A percentile compares a stretch with the other conserved stretches of the same genome.
These are phyloP conservation scores for Phengaris alcon DNA, from an alignment of 2,888 invertebrate genomes.

Conservation along the genomic window DNA sequence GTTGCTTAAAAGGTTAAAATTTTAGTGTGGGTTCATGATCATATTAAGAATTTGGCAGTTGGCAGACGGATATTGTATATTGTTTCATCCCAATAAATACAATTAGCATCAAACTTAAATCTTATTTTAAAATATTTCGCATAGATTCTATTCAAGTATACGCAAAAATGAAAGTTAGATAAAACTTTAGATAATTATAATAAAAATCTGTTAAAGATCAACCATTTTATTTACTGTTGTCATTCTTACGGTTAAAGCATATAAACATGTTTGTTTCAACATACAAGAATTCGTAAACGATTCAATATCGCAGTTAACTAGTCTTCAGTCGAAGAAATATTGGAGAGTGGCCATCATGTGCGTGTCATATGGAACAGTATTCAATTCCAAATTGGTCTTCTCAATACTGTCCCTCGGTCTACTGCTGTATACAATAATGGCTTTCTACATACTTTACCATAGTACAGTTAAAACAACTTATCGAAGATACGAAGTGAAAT, in stretches of 20 bases:
- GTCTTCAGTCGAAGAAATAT: background rate
- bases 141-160: background rate
- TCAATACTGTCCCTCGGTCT: constrained; percentile 57
- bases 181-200: background rate
- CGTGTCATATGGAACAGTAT: constrained; percentile 51
- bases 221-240: background rate
- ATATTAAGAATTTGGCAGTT: background rate
- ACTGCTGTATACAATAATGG: constrained; percentile 54
- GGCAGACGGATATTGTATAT: too few relatives aligned
- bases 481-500: background rate
- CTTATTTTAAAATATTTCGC: too few relatives aligned
- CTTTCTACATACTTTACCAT: constrained; percentile 60
- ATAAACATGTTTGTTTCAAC: background rate
- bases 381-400: constrained; percentile 62
- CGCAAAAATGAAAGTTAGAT: background rate
- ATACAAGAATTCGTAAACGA: background rate
- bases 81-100: too few relatives aligned
- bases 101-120: too few relatives aligned
- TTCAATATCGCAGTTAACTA: too few relatives aligned
- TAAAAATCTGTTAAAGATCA: background rate
- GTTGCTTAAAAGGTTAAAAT: constrained; percentile 38
- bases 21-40: background rate
- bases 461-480: constrained; percentile 41
- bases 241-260: background rate
- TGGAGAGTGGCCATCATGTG: constrained; percentile 45